Base-by-base conservation (phyloP, 2,888 invertebrate species). In the Noctua janthina region DNA sequence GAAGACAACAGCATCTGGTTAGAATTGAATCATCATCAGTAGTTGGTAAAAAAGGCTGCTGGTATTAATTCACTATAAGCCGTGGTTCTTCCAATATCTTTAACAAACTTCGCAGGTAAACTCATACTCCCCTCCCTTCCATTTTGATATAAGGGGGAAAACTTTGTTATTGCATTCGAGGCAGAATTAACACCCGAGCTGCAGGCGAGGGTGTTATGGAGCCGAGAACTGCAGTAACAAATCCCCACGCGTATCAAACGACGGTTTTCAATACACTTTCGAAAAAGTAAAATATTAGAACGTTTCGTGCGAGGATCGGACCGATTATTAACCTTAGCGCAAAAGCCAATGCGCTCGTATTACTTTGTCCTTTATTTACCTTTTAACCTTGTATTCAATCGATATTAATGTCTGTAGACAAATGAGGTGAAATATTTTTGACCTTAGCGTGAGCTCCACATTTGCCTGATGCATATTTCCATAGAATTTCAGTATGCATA, bases 381-480 rank as follows among this genome's bases (percentile, higher is more conserved):
- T 69, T 69, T 13, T 23, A 54, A 86, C 84, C 83, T 78, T 75
- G 68, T 46, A 75, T 70, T 59, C 46, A 78, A 84, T 84, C 84
- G 78, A 86, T 83, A 73, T 78, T 66, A 69, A 59, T 66, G 86
- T 83, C 72, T 86, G 49, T 59, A 78, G 78, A 59, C 71, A 82
- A 74, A 72, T 69, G 17, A 56, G 17, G 69, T 78, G 69, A 86
- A 86, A 86, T 78, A 86, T 78, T 86, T 29, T 72, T 68, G 78
- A 84, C 78, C 86, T 82, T 82, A 82, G 74, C 78, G 78, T 86
- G 83, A 71, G 74, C 56, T 49, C 56, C 13, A 75, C 81, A 81
- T 81, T 83, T 75, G 17, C 81, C 74, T 71, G 46, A n/a, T 85
- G 74, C 74, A 85, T 73, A 46, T 46, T 72, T 78, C 35, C 56